Base-by-base conservation (phyloP, 2,888 invertebrate species). In the Alviniconcha strummeri region DNA sequence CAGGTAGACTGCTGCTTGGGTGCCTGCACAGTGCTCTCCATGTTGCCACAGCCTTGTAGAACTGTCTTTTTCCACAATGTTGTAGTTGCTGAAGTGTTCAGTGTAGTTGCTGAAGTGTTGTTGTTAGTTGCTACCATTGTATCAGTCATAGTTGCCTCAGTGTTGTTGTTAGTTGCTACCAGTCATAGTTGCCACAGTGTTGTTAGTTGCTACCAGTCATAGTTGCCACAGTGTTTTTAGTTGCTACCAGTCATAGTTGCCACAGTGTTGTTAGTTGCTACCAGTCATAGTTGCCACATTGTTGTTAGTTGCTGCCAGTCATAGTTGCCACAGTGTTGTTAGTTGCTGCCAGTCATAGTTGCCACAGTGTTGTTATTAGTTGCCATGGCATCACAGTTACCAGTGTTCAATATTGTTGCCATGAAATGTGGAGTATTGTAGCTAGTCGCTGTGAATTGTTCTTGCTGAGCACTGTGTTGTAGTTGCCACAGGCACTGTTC, bases 1-100 rank as follows among this genome's bases (percentile, higher is more conserved):
- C 82, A 82, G 82, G 82, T 82, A 82, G 60, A 71, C 74, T n/a
- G 55, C 67, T n/a, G 55, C 67, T 56, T 17, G 56, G 57, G 5
- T 11, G 77, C n/a, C 15, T 36, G 55, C 15, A 17, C 57, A 55
- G 36, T 36, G 36, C 36, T 36, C 36, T 36, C 36, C 36, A 36
- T 36, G 36, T 36, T 36, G 36, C 36, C 36, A 1, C 36, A 72
- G 72, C 19, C 72, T 72, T 72, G 36, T 36, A 36, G 36, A 36
- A 0, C 69, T 69, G 67, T 55, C 54, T 69, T 13, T 60, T 60
- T 8, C 64, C 64, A 36, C 36, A 36, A 36, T 36, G 36, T 36
- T 36, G 36, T 36, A 36, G 36, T 36, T 36, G 36, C 36, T 36
- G 36, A 36, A 36, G 36, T 36, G 36, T 36, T 36, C 36, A 36